These are phyloP conservation scores for Drosophila bifasciata DNA, from an alignment of 1,140 invertebrate species.

Conservation along the genomic window DNA sequence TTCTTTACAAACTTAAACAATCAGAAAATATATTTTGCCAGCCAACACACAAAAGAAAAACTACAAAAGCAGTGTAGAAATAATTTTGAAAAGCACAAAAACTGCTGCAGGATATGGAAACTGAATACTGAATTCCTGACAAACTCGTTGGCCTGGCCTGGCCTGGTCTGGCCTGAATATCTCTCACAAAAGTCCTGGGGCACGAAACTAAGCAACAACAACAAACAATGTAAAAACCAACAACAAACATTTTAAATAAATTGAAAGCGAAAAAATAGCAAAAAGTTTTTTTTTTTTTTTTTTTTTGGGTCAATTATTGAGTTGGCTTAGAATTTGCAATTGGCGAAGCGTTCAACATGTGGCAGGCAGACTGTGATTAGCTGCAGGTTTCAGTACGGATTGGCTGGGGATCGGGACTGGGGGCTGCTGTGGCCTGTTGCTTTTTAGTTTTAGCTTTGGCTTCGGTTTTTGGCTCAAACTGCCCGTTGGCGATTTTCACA, in stretches of 20 bases:
- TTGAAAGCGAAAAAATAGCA: conserved; percentile 25
- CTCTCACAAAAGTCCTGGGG: conserved; percentile 43
- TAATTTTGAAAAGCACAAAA: conserved; percentile 68
- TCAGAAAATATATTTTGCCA: conserved; percentile 4
- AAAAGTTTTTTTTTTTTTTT: not conserved
- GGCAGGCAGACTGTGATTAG: conserved; percentile 46
- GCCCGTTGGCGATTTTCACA: conserved; percentile 66
- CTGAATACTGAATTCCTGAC: conserved; percentile 42
- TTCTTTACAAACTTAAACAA: conserved; percentile 13
- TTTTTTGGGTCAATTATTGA: conserved; percentile 35
- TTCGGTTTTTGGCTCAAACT: conserved; percentile 41
- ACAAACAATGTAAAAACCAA: conserved; percentile 14
- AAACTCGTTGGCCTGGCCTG: conserved; percentile 39
- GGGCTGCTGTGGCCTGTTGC: conserved; percentile 46
- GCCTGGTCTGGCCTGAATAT: conserved; percentile 46
- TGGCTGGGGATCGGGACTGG: conserved; percentile 49
- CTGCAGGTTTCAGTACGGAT: conserved; percentile 36
- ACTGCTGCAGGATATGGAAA: conserved; percentile 68
- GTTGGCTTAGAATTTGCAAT: conserved; percentile 47
- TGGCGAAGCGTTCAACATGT: conserved; percentile 62
- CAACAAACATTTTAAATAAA: conserved; percentile 26
- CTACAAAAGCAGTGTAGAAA: conserved; percentile 31
- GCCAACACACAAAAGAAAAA: conserved; percentile 3
- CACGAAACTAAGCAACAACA: conserved; percentile 15
- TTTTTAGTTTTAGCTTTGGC: conserved; percentile 18